Percentiles rank a stretch among this genome's conserved stretches.
Evolutionary conservation across 2,797 vertebrate genomes (phyloP).

Genomic region (Apogon hyalosoma): DNA sequence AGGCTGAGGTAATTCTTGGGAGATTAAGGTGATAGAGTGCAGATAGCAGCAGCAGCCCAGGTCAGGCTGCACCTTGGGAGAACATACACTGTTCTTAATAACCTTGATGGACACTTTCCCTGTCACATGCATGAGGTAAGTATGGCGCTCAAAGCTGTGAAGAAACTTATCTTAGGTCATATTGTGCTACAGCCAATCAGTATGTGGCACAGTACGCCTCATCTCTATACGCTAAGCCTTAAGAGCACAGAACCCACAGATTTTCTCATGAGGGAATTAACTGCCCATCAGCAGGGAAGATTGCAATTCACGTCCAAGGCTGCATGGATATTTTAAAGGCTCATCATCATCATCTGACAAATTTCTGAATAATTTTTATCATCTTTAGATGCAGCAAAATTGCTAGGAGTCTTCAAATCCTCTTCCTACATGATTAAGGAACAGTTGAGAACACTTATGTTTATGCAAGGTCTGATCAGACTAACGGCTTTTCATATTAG

Average conservation of each 20-base stretch:
- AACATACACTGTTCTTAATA: slow-evolving; percentile 32
- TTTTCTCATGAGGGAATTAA: slow-evolving; percentile 46
- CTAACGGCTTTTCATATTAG: slow-evolving; percentile 66
- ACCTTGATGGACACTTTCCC: slow-evolving; percentile 46
- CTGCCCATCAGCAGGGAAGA: slow-evolving; percentile 33
- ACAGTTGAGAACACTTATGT: slow-evolving; percentile 57
- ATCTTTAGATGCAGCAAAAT: slow-evolving; percentile 37
- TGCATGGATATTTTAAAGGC: slow-evolving; percentile 58
- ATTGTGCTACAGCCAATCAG: slow-evolving; percentile 37
- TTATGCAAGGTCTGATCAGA: slow-evolving; percentile 60
- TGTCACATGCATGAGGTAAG: slow-evolving; percentile 21
- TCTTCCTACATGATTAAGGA: slow-evolving; percentile 56
- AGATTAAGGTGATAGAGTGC: slow-evolving; percentile 70
- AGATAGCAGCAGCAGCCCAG: slow-evolving; percentile 54
- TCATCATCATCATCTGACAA: slow-evolving; percentile 59
- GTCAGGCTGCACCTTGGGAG: slow-evolving; percentile 34
- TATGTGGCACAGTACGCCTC: slow-evolving; percentile 3
- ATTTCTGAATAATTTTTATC: slow-evolving; percentile 64
- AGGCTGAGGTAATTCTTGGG: slow-evolving; percentile 59
- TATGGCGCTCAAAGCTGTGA: slow-evolving; percentile 5
- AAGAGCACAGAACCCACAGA: slow-evolving; percentile 17
- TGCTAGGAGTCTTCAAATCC: slow-evolving; percentile 46
- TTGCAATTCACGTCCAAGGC: slow-evolving; percentile 40
- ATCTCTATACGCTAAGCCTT: slow-evolving; percentile 20
- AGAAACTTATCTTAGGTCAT: slow-evolving; percentile 39